Evolutionary conservation across 2,113 vertebrate genomes (phyloP), one percentile per base, ranked within the genome.

Genomic region (Vicugna pacos): DNA sequence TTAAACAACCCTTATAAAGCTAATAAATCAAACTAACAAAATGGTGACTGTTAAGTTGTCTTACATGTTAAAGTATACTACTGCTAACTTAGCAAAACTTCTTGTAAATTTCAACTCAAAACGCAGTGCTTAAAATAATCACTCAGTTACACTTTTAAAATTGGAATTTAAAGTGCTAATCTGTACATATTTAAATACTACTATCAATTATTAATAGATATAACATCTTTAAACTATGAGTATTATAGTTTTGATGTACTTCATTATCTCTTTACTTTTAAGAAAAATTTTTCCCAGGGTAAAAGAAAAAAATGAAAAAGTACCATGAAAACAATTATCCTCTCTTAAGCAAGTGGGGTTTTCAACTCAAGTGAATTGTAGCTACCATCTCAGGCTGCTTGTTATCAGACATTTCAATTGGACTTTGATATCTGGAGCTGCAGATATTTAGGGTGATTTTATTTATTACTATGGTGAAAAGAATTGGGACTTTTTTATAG

Each of bases 1-100:
- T 87, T 87, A 94, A 82, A 77, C 20, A 65, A 81, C 82, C 6
- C 32, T 94, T 73, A 92, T 35, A 96, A 62, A 94, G 30, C 17
- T 93, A 95, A 94, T 72, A 93, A 93, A 91, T 95, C 76, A 88
- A 81, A 83, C 30, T 85, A 58, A 73, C 10, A 93, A 72, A 89
- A 89, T 64, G 32, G 6, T 42, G 28, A 96, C 58, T 60, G 52
- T 32, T 91, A 67, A 86, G 16, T 19, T 75, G 48, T 75, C 30
- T 83, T 77, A 86, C 86, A 90, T 32, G 10, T 32, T 89, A 90
- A 89, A 54, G 30, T 19, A 72, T 19, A 72, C 3, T 86, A 48
- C 32, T 65, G 20, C 22, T 13, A 67, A 50, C 30, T 67, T 67
- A 82, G 9, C 64, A 64, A 92, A 89, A 70, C 6, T 35, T 52